Base-by-base conservation (phyloP, 2,797 vertebrate genomes). In the Glyptemys insculpta region DNA sequence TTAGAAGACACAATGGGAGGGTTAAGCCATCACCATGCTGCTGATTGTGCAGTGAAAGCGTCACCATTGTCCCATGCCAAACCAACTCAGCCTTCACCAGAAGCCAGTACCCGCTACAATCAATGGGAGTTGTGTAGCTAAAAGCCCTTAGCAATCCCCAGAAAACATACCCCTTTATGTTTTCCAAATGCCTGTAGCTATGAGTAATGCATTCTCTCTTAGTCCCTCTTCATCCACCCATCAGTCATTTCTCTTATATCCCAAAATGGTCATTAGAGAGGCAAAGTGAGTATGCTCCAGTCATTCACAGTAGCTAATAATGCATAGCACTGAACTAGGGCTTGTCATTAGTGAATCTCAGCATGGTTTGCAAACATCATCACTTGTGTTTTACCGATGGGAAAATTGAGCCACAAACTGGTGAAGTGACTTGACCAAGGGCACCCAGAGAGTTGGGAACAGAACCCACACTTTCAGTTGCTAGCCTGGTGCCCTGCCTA, bases 131-230 rank as follows among this genome's bases (percentile, higher is more conserved):
- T 94, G 85, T 47, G 81, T 87, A 81, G 76, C 96, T 89, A 97
- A 95, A 96, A 95, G 91, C 68, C 41, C 85, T 91, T 90, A 89
- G 83, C 88, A 89, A 87, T 89, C 88, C 80, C 90, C 23, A 94
- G 81, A 94, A 96, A 94, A 85, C 37, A 9, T 37, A 62, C 88
- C 11, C 50, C 81, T 93, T 93, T 93, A 93, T 93, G 79, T 83
- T 92, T 94, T 65, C 92, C 82, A 96, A 94, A 94, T 94, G 96
- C 81, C 88, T 83, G 76, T 78, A 85, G 76, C 85, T 1, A 0
- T 76, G 85, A 44, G 72, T 79, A 83, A 81, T 82, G 90, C 68
- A 81, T 53, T 87, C 44, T 87, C 87, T 93, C 93, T 92, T 9
- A 1, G 29, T 54, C 52, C 0, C 0, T 85, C 8, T 86, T 87